Evolutionary conservation across 2,113 vertebrate species (phyloP).

Genomic region (Rhodinocichla rosea): DNA sequence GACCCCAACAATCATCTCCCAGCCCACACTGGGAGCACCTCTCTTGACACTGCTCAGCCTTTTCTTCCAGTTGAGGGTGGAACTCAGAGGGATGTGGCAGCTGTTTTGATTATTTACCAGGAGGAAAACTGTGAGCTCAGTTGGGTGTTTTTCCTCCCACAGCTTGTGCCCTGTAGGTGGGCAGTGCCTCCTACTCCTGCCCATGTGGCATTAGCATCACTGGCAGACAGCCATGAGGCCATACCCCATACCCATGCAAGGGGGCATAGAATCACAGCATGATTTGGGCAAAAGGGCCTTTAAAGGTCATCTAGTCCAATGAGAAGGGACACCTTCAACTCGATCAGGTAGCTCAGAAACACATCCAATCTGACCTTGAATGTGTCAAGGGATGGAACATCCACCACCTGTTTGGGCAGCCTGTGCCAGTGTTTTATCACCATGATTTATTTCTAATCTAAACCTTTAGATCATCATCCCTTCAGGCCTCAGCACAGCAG

Average conservation of each 20-base stretch:
- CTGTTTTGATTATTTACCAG: neutral
- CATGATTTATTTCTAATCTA: neutral
- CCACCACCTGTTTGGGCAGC: neutral
- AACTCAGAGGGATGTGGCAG: neutral
- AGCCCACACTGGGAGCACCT: fast-evolving
- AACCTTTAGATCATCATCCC: neutral
- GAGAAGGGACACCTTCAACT: neutral
- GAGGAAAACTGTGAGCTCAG: neutral
- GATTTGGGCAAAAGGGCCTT: neutral
- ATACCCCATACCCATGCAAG: fast-evolving
- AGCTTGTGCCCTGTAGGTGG: fast-evolving
- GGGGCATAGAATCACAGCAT: neutral
- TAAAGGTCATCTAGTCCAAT: neutral
- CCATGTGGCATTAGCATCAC: neutral
- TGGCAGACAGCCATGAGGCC: neutral
- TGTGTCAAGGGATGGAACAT: neutral
- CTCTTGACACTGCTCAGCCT: fast-evolving
- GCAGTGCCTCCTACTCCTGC: neutral
- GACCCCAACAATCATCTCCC: no score
- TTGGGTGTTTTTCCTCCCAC: neutral
- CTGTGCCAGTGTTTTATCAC: neutral
- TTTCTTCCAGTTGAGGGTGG: neutral
- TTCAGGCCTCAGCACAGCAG: neutral
- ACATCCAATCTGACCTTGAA: neutral
- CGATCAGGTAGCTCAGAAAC: neutral